These are phyloP conservation scores for Bombus huntii DNA, from an alignment of 1,140 invertebrate genomes.

Conservation along the genomic window DNA sequence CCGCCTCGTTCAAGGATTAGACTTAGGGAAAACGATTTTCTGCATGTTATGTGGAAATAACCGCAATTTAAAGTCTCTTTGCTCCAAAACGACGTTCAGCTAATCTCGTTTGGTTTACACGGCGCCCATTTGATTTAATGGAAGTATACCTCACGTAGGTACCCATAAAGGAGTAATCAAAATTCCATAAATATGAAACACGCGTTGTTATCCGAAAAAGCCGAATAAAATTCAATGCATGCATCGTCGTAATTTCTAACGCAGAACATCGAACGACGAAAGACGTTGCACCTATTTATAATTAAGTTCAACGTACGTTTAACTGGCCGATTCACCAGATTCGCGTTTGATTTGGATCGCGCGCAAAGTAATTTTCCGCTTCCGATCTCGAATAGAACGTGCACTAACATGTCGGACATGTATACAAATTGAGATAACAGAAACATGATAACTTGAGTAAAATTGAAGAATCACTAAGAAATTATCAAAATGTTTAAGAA, in stretches of 20 bases:
- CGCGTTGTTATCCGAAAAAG: neutral
- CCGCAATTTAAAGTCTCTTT: neutral
- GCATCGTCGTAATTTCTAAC: neutral
- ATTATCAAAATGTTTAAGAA: too few species aligned
- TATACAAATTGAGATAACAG: too few species aligned
- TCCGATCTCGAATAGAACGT: neutral
- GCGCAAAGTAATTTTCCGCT: neutral
- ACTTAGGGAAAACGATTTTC: neutral
- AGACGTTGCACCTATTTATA: conserved; percentile 13
- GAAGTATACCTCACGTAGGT: neutral
- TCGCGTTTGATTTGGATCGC: neutral
- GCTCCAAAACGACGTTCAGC: too few species aligned
- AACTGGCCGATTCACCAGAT: neutral
- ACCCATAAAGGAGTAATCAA: neutral
- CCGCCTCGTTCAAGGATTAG: neutral
- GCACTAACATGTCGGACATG: neutral
- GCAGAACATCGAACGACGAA: neutral
- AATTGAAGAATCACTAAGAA: too few species aligned
- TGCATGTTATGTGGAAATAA: neutral
- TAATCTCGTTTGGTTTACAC: neutral
- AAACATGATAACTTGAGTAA: too few species aligned
- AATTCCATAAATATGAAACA: neutral
- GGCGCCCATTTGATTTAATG: neutral
- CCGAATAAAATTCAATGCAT: neutral
- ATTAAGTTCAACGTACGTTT: conserved; percentile 13